Evolutionary conservation across 2,113 vertebrate species (phyloP), one percentile per base, ranked within the genome.

Genomic region (Dicentrarchus labrax): DNA sequence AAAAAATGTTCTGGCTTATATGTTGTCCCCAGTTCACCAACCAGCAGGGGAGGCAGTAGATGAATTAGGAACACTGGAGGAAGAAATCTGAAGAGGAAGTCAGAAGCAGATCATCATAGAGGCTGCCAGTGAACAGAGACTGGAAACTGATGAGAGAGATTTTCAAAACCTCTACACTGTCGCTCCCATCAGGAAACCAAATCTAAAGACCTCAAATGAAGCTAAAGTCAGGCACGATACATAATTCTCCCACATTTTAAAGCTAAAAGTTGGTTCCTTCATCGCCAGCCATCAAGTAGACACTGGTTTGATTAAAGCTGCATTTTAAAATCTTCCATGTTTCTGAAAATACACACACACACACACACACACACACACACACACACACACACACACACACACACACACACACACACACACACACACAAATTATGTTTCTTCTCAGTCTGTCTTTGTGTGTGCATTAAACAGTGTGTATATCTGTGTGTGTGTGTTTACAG

Each of bases 81-180:
- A 61, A 16, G 0, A 54, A 54, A 45, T 68, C 24, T 36, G 6
- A 62, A 51, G n/a, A 50, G 30, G 67, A 78, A 64, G 54, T 72
- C 36, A 39, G 60, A 53, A 45, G 15, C 10, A 16, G 15, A 30
- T 71, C 19, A 64, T 56, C 57, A 64, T 4, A 76, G 48, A 70
- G 9, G 7, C 6, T 66, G 60, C 5, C 19, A 47, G 24, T 47
- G 22, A 45, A 69, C 53, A 66, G 21, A 66, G 22, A 16, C 65
- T 70, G 69, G 47, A 78, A 78, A 71, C 57, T 75, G 78, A 85
- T 74, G 69, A 74, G 62, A 80, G 64, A 59, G 64, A 54, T 48
- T 75, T 62, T 78, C 16, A 72, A 53, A 79, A 64, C 17, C 50
- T 71, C 57, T 13, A n/a, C n/a, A 41, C n/a, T 41, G 41, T 45